Conservation (phyloP, 2,888 invertebrate genomes). For the Lathronympha strigana region DNA sequence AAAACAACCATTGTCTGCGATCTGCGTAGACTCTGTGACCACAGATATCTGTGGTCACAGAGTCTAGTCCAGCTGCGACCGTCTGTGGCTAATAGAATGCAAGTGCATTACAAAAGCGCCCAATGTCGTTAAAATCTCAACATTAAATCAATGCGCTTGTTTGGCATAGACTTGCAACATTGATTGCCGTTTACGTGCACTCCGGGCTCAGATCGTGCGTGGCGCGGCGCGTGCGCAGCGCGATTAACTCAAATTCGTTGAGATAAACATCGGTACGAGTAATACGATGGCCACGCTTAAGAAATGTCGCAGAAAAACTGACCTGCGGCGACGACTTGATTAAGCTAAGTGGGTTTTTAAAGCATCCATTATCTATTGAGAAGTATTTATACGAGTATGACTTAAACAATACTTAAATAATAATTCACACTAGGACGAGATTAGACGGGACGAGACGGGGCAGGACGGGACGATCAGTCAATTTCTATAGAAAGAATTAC, state of each 20-base stretch:
- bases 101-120: slow-evolving; percentile 3
- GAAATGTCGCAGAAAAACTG: no score
- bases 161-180: slow-evolving; percentile 35
- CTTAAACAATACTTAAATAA: no score
- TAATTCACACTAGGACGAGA: no score
- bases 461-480: no score
- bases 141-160: slow-evolving; percentile 29
- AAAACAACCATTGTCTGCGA: neutral
- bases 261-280: neutral
- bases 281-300: neutral
- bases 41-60: no score
- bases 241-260: slow-evolving; percentile 40
- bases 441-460: no score
- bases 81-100: neutral
- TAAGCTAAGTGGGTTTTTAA: no score
- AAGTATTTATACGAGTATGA: no score
- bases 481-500: no score
- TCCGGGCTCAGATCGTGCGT: slow-evolving; percentile 63
- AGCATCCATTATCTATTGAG: no score
- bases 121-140: slow-evolving; percentile 10
- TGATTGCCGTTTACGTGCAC: slow-evolving; percentile 48
- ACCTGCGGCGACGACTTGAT: no score
- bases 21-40: neutral
- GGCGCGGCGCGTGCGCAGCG: slow-evolving; percentile 50
- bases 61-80: neutral